Evolutionary conservation across 1,140 invertebrate genomes (phyloP).

Genomic region (Brachionus calyciflorus): DNA sequence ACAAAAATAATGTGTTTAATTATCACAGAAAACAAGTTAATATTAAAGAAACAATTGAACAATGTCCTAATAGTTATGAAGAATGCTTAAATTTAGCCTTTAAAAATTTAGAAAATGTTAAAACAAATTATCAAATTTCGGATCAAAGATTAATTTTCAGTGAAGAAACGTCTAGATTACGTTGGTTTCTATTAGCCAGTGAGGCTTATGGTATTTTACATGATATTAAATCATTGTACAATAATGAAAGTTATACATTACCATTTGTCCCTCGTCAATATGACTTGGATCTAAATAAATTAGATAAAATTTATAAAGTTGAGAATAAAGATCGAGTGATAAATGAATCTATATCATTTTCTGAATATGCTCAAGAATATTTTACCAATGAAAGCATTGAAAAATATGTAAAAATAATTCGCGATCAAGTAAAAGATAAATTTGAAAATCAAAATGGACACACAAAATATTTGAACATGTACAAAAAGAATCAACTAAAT

Average conservation of each 20-base stretch:
- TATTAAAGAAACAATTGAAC: not conserved
- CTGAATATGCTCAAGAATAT: not conserved
- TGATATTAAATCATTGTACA: constrained; percentile 28
- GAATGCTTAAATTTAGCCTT: constrained; percentile 50
- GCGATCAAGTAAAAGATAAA: not conserved
- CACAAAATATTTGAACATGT: not conserved
- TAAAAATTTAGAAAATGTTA: constrained; percentile 36
- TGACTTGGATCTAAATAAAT: not conserved
- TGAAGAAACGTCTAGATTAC: constrained; percentile 67
- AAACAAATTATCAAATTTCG: constrained; percentile 68
- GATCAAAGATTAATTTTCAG: constrained; percentile 73
- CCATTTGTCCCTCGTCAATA: constrained; percentile 15
- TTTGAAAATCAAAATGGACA: not conserved
- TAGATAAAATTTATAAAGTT: not conserved
- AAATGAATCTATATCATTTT: not conserved
- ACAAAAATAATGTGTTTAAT: constrained; percentile 54
- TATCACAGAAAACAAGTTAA: not conserved
- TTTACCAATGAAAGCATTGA: not conserved
- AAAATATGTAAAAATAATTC: not conserved
- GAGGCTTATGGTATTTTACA: constrained; percentile 44
- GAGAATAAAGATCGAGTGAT: not conserved
- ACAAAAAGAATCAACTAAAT: not conserved
- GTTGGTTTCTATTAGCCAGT: constrained; percentile 65
- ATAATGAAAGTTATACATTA: not conserved
- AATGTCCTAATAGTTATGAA: not conserved